These are phyloP conservation scores for Ethmia dodecea DNA, from an alignment of 2,888 invertebrate genomes.

Conservation along the genomic window DNA sequence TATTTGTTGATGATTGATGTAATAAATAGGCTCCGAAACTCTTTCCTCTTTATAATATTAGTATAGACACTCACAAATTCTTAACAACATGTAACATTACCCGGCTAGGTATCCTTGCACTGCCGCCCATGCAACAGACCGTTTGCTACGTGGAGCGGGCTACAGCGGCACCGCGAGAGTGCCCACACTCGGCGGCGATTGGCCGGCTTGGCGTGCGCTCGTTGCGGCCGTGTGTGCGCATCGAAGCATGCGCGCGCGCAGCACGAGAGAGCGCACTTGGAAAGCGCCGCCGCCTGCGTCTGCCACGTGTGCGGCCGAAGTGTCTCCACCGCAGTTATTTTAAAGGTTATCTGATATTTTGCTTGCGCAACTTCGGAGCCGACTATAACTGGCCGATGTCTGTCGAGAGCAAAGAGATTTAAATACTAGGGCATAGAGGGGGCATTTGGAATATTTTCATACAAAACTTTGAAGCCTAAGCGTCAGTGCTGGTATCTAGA, in stretches of 20 bases:
- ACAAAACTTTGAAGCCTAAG: no score
- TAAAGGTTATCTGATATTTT: conserved; percentile 16
- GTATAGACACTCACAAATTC: no score
- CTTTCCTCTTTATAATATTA: no score
- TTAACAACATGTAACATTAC: neutral
- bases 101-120: conserved; percentile 36
- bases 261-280: conserved; percentile 45
- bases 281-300: conserved; percentile 36
- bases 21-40: no score
- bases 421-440: no score
- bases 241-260: conserved; percentile 45
- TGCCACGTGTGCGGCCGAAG: conserved; percentile 64
- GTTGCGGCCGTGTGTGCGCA: conserved; percentile 57
- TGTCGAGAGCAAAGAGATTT: no score
- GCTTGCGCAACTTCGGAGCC: neutral
- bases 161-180: conserved; percentile 48
- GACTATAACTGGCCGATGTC: no score
- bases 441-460: no score
- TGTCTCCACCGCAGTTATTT: conserved; percentile 39
- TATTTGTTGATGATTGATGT: no score
- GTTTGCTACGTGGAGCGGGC: conserved; percentile 54
- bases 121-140: conserved; percentile 55
- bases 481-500: no score
- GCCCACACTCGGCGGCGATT: conserved; percentile 45
- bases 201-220: conserved; percentile 42